These are phyloP conservation scores for Diplodus puntazzo DNA, from an alignment of 2,797 vertebrate genomes.

Conservation along the genomic window DNA sequence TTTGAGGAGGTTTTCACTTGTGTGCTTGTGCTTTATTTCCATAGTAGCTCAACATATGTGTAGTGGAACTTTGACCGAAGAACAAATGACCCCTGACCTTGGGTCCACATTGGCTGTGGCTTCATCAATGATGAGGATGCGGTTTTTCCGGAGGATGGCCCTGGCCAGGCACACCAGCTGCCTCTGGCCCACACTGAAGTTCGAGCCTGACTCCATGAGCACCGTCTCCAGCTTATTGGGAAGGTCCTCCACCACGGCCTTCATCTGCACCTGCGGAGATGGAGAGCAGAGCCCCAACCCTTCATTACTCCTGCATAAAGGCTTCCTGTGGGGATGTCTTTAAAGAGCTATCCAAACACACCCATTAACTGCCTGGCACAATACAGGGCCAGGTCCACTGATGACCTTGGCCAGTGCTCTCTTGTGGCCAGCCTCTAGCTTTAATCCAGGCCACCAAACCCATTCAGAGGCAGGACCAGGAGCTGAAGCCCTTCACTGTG, in stretches of 20 bases:
- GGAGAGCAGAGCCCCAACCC: conserved; percentile 77
- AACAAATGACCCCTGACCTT: conserved; percentile 66
- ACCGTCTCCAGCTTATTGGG: conserved; percentile 92
- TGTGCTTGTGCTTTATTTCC: background rate
- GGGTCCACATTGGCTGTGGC: conserved; percentile 95
- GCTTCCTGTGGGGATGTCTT: conserved; percentile 81
- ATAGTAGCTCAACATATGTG: background rate
- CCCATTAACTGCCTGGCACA: conserved; percentile 84
- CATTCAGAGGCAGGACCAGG: conserved; percentile 84
- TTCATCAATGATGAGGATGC: conserved; percentile 94
- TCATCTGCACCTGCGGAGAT: conserved; percentile 92
- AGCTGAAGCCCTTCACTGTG: conserved; percentile 84
- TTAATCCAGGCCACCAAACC: conserved; percentile 87
- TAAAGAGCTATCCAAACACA: conserved; percentile 86
- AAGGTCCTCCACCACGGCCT: conserved; percentile 91
- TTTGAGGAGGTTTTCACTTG: background rate
- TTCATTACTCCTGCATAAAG: conserved; percentile 82
- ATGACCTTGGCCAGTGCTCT: conserved; percentile 85
- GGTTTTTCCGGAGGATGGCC: conserved; percentile 92
- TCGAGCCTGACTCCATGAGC: conserved; percentile 92
- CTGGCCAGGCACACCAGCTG: conserved; percentile 94
- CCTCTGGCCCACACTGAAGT: conserved; percentile 95
- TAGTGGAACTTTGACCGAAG: too few relatives aligned
- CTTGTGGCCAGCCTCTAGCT: conserved; percentile 84
- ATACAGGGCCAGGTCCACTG: conserved; percentile 82